Base-by-base conservation (phyloP, 2,113 vertebrate species). In the Meleagris gallopavo region DNA sequence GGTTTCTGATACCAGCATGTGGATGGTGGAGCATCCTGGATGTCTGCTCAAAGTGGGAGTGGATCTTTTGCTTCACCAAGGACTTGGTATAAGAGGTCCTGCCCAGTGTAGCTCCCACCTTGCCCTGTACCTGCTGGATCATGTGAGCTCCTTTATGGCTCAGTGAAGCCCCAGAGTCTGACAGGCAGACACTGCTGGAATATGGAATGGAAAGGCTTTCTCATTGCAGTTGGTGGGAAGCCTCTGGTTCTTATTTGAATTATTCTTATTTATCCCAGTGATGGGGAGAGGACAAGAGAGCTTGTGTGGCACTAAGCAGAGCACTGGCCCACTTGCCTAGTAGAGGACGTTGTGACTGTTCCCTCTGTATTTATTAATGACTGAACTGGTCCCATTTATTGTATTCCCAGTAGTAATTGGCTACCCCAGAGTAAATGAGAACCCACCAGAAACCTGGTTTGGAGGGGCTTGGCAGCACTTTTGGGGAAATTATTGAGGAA, bases 401-500 rank as follows among this genome's bases (percentile, higher is more conserved):
- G 45, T 11, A 3, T 10, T 90, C 19, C 55, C 54, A 36, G 10
- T 24, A n/a, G 16, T 38, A 58, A 17, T 32, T 94, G 10, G 15
- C n/a, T 54, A 54, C 12, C 18, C n/a, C 67, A 48, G 13, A 61
- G 24, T 34, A 61, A 79, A 67, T 24, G 17, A 78, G 73, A 83
- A 92, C 96, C 36, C 73, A 96, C 96, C 88, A 96, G 52, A 86
- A 96, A 71, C 76, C 43, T 94, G 38, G 60, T 83, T 65, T 0
- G 46, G 30, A 24, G n/a, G 13, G 72, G 76, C 43, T 78, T 80
- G 88, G n/a, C 61, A 15, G 4, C 41, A 25, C 19, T 72, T 64
- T 60, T 88, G 55, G 18, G 36, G 58, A 88, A 40, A 24, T 11
- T 36, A 13, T 19, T 14, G 72, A 46, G 45, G 90, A 96, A 90